Evolutionary conservation across 2,888 invertebrate species (phyloP), one percentile per base, ranked within the genome.

Genomic region (Lepidochrysops patricia): DNA sequence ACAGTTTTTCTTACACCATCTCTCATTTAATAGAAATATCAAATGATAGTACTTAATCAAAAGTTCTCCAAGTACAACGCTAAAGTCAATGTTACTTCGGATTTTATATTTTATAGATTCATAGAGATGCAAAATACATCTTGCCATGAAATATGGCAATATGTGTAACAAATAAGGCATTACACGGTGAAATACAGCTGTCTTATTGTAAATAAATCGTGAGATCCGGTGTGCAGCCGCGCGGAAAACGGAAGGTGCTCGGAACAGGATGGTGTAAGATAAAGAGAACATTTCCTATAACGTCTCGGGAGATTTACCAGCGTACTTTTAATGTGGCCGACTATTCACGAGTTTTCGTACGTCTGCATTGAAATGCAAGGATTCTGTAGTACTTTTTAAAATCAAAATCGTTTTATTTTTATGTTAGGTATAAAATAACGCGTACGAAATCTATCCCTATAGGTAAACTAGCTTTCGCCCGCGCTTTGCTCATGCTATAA

Each of bases 261-360:
- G 85, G 85, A 84, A 79, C 80, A 76, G 85, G 84, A 86, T 86
- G 84, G 84, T 84, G 80, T 84, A 86, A 87, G 88, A 89, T 87
- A 87, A 86, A 87, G 87, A 80, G 86, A 86, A 86, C 85, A 86
- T 87, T 87, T 87, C 88, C 88, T 85, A 81, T 83, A 77, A 79
- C 81, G 82, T 80, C 84, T 83, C 75, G 79, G 76, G 78, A 71
- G 71, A 70, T 72, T 70, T 86, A 86, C 77, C 80, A 85, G 82
- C 72, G 73, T 73, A 75, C 74, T 74, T 77, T 77, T 77, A 79
- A 79, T 70, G 67, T 62, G 69, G 63, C 64, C 70, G 70, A 73
- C 79, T 73, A 75, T 75, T 74, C 74, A 70, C 70, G 72, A 70
- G 72, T 69, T 70, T 4, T 19, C 19, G 23, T 43, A 19, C 1